Evolutionary conservation across 2,888 invertebrate species (phyloP), one percentile per base, ranked within the genome.

Genomic region (Saturnia japonica): DNA sequence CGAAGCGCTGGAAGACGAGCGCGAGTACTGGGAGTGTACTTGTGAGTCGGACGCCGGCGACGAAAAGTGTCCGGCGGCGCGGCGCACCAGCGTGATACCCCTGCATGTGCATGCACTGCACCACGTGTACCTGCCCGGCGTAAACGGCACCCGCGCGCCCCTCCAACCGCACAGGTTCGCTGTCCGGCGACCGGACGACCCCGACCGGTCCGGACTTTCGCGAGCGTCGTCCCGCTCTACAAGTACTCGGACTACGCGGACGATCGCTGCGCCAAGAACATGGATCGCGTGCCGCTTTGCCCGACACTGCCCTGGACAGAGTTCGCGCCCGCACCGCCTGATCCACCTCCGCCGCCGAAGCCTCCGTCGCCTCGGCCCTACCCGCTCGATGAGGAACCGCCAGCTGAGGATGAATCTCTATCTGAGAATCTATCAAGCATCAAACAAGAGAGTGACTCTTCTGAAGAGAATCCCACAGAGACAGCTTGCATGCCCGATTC

Each of bases 121-220:
- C 84, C 89, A 95, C 83, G 90, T 88, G 60, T 89, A 84, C 74
- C 87, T 95, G 76, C 93, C 95, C 68, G 95, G 95, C 73, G 89
- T 96, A 68, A 96, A 96, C 85, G 96, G 95, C 75, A 95, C 95
- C 73, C 91, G 94, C 28, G 93, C 93, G 2, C 92, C 91, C 0
- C 76, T 88, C 28, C 78, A 83, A 68, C 91, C 90, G 43, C 91
- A 90, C 80, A 83, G 79, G 74, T 89, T 85, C 88, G 89, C 89
- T 83, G 95, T 90, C n/a, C 82, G 93, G 1, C 78, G 83, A 6
- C 86, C 88, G 16, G 76, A 76, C 19, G 79, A 85, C 74, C 82
- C 87, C 34, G 87, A 85, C 19, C 74, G 77, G 4, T 83, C 88
- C n/a, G 89, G 81, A 14, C 87, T 94, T 94, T 91, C 86, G 76